These are phyloP conservation scores for Apteryx mantelli DNA, from an alignment of 2,113 vertebrate species.

Conservation along the genomic window DNA sequence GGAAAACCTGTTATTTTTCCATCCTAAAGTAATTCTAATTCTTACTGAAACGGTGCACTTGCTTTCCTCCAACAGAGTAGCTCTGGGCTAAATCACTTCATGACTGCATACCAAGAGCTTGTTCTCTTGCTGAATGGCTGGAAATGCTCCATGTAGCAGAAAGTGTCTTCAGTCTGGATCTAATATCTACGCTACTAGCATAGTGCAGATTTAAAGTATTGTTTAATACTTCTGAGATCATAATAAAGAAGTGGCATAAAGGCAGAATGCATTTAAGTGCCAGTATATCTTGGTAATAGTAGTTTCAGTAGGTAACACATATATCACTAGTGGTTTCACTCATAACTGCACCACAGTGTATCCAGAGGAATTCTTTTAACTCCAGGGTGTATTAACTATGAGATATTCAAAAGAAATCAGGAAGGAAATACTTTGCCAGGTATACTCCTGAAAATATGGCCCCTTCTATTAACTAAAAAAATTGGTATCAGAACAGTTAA, in stretches of 20 bases:
- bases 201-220: neutral
- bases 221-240: neutral
- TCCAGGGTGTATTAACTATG: neutral
- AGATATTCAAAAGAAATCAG: neutral
- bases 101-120: neutral
- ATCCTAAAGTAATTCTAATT: neutral
- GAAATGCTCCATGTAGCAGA: neutral
- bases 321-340: neutral
- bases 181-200: neutral
- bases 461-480: neutral
- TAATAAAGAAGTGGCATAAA: neutral
- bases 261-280: neutral
- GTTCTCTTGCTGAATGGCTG: neutral
- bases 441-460: neutral
- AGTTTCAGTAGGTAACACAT: rapidly evolving
- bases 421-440: neutral
- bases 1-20: neutral
- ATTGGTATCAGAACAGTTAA: neutral
- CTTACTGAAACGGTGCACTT: neutral
- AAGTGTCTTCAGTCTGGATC: neutral
- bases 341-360: neutral
- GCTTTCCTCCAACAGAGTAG: neutral
- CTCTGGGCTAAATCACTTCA: neutral
- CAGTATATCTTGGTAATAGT: neutral
- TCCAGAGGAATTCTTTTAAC: neutral